Evolutionary conservation across 2,888 invertebrate species (phyloP).

Genomic region (Zootermopsis nevadensis): DNA sequence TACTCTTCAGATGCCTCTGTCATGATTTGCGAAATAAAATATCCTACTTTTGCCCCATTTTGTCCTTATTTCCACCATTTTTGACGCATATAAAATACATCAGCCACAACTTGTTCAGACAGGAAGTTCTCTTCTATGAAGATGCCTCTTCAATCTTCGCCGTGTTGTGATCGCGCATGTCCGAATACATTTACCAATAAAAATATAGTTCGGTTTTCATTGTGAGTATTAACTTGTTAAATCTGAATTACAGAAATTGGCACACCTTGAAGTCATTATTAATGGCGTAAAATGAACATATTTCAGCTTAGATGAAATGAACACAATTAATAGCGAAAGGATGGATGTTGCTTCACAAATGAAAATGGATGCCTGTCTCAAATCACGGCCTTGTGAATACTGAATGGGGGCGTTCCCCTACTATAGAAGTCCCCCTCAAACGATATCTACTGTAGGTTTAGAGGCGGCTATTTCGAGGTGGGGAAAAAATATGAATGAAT

Average conservation of each 20-base stretch:
- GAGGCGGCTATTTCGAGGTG: conserved; percentile 1
- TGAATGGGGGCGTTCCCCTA: conserved; percentile 39
- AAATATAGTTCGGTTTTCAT: conserved; percentile 52
- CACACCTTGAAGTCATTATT: background rate
- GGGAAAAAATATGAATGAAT: conserved; percentile 38
- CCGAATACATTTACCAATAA: conserved; percentile 48
- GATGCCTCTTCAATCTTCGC: conserved; percentile 53
- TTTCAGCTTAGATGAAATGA: background rate
- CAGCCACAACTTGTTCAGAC: conserved; percentile 54
- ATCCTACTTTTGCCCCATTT: conserved; percentile 85
- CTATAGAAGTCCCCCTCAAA: conserved; percentile 32
- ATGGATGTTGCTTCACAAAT: background rate
- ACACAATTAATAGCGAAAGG: conserved; percentile 20
- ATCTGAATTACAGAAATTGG: background rate
- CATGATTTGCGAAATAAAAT: conserved; percentile 88
- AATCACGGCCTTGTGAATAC: conserved; percentile 47
- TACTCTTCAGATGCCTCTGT: conserved; percentile 92
- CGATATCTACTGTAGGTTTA: conserved; percentile 12
- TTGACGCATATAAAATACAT: conserved; percentile 71
- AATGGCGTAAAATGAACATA: background rate
- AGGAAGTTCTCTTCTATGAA: conserved; percentile 54
- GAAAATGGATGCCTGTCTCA: conserved; percentile 48
- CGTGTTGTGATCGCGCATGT: conserved; percentile 52
- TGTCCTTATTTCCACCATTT: conserved; percentile 86
- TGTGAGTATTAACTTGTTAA: conserved; percentile 7